Base-by-base conservation (phyloP, 2,113 vertebrate genomes). In the Todiramphus chloris region DNA sequence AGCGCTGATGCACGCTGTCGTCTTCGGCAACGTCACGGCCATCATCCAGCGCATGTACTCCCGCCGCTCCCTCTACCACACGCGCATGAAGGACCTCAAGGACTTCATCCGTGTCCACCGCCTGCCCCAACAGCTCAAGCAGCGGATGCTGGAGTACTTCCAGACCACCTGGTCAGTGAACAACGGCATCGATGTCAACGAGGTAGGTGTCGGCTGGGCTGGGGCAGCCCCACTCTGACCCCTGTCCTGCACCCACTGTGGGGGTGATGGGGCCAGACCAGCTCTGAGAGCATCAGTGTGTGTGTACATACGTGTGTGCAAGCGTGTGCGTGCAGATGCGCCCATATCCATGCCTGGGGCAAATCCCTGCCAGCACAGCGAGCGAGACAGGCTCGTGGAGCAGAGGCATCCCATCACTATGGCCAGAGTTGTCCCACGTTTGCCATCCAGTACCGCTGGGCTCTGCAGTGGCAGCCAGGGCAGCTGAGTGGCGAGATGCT, bases 41-140 rank as follows among this genome's bases (percentile, higher is more conserved):
- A 99, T 99, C 97, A 99, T 99, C 97, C 99, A 99, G 98, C 99
- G 99, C 96, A 99, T 99, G 99, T 99, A 99, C 95, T 99, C 99
- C 0, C 98, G 99, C 8, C 99, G 99, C 50, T 99, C 99, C 0
- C 98, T 99, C 93, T 99, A 99, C 97, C 99, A 99, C 98, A 99
- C 99, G 16, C 99, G 99, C 83, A 99, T 99, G 98, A 99, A 99
- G 97, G 99, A 99, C 95, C 98, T 99, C 66, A 99, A 99, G 92
- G 99, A 99, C 96, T 99, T 99, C 95, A 99, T 99, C 94, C 98
- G 99, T 0, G 99, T 99, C 90, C 99, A 99, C 58, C 98, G 98
- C 70, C 98, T 99, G 37, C 99, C 99, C 31, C 98, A 99, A 96
- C 98, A 99, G 88, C 99, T 99, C 88, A 99, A 99, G 96, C 99